phyloP scores from a whole-genome alignment of 2,888 invertebrate genomes.

The Stenodera caucasica region DNA sequence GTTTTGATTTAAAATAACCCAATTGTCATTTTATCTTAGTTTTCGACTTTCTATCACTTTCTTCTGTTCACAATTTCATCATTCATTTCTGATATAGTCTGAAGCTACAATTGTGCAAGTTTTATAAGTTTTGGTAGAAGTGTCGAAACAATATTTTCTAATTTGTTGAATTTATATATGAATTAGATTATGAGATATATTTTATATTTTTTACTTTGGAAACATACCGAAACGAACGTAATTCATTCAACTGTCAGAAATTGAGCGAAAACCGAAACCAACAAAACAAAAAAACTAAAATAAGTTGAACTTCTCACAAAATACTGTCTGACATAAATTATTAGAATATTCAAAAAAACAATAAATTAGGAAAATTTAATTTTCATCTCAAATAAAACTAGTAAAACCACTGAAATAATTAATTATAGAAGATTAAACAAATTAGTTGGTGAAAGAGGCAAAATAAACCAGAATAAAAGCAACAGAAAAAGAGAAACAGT shows the following conservation, averaged over 20 bases:
- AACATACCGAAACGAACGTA: not conserved
- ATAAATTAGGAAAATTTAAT: not conserved
- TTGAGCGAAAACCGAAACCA: not conserved
- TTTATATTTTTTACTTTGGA: not conserved
- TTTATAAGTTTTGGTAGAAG: not conserved
- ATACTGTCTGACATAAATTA: not conserved
- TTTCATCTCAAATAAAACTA: not conserved
- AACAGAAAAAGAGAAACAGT: not conserved
- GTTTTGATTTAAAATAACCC: no score
- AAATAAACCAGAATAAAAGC: not conserved
- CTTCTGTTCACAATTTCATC: no score
- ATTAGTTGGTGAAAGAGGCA: not conserved
- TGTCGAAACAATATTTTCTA: not conserved
- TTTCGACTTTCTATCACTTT: no score
- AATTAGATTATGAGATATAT: not conserved
- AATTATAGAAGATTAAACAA: not conserved
- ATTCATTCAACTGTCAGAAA: slow-evolving; percentile 4
- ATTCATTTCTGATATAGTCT: no score
- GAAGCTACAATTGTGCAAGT: no score
- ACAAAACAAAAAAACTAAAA: not conserved
- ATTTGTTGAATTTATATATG: not conserved
- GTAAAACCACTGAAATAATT: not conserved
- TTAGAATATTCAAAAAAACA: not conserved
- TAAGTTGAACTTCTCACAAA: not conserved
- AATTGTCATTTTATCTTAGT: no score